phyloP scores from a whole-genome alignment of 2,797 vertebrate species.

The Sebastes glaucus region DNA sequence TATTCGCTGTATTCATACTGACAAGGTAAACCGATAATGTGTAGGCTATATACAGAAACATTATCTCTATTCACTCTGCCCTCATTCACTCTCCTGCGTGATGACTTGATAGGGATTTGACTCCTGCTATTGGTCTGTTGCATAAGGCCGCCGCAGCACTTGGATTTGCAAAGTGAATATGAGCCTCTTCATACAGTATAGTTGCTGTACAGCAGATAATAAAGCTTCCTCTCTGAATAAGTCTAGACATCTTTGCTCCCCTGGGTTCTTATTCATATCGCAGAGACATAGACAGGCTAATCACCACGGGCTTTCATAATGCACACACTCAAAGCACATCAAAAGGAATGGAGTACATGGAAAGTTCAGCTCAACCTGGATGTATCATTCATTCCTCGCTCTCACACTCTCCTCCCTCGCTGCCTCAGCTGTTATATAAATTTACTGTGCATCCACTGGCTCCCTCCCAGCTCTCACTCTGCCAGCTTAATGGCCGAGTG shows the following conservation, averaged over 20 bases:
- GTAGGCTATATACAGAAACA: neutral
- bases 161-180: slow-evolving; percentile 37
- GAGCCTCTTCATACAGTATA: slow-evolving; percentile 42
- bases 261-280: slow-evolving; percentile 57
- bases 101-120: slow-evolving; percentile 47
- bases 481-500: slow-evolving; percentile 60
- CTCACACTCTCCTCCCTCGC: slow-evolving; percentile 35
- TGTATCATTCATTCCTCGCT: slow-evolving; percentile 65
- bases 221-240: slow-evolving; percentile 54
- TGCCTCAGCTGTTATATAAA: slow-evolving; percentile 62
- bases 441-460: slow-evolving; percentile 43
- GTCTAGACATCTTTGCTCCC: slow-evolving; percentile 68
- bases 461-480: slow-evolving; percentile 24
- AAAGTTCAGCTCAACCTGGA: slow-evolving; percentile 70
- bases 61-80: slow-evolving; percentile 24
- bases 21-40: neutral
- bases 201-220: slow-evolving; percentile 51
- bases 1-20: neutral
- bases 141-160: slow-evolving; percentile 30
- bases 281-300: slow-evolving; percentile 58
- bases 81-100: slow-evolving; percentile 15
- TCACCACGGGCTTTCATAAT: slow-evolving; percentile 60
- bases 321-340: slow-evolving; percentile 61
- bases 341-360: slow-evolving; percentile 63
- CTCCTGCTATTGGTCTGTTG: slow-evolving; percentile 37